Evolutionary conservation across 2,797 vertebrate genomes (phyloP).

Genomic region (Periophthalmus magnuspinnatus): DNA sequence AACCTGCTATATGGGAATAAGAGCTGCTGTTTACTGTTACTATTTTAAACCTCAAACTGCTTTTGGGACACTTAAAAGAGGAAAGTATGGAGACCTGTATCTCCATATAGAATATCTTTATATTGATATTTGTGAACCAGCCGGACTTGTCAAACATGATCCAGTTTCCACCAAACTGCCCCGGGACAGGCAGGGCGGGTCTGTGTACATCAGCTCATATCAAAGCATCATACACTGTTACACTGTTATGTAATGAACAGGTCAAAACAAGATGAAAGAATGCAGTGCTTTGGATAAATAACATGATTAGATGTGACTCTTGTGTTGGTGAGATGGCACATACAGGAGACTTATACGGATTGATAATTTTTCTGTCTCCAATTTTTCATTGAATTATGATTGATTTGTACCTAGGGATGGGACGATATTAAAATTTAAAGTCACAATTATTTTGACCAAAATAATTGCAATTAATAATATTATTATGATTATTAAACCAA

Average conservation of each 20-base stretch:
- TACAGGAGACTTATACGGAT: too few species aligned
- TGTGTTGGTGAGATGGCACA: too few species aligned
- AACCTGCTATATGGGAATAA: neutral
- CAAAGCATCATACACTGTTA: neutral
- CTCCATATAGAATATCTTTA: neutral
- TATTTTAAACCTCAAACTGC: neutral
- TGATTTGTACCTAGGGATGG: too few species aligned
- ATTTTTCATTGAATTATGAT: too few species aligned
- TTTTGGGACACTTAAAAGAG: neutral
- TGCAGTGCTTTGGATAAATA: too few species aligned
- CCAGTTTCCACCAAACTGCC: neutral
- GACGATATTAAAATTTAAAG: too few species aligned
- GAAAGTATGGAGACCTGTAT: neutral
- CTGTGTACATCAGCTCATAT: neutral
- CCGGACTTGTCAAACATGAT: slow-evolving; percentile 9
- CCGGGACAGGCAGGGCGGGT: neutral
- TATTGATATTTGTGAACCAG: neutral
- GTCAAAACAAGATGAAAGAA: neutral
- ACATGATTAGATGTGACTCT: too few species aligned
- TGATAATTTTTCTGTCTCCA: too few species aligned
- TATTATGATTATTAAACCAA: too few species aligned
- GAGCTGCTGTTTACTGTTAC: neutral
- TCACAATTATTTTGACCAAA: too few species aligned
- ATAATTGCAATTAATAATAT: too few species aligned
- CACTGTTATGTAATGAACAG: neutral